Evolutionary conservation across 2,888 invertebrate species (phyloP).

Genomic region (Lycophotia porphyrea): DNA sequence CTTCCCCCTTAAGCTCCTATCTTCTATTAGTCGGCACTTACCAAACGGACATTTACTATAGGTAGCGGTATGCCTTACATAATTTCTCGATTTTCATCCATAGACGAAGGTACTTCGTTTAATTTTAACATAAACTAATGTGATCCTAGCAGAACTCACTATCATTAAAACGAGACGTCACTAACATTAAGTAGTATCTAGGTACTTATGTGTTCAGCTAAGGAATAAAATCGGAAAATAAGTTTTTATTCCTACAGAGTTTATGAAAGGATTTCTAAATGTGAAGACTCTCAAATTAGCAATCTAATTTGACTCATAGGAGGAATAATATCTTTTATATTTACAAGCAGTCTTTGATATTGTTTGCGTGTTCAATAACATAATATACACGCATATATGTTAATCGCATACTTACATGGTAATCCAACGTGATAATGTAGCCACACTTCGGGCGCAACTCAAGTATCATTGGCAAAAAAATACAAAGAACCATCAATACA

Average conservation of each 20-base stretch:
- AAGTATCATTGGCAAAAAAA: conserved; percentile 17
- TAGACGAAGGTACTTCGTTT: neutral
- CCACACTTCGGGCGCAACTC: neutral
- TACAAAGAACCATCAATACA: conserved; percentile 11
- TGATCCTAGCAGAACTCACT: neutral
- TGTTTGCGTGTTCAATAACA: conserved; percentile 5
- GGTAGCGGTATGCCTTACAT: conserved; percentile 21
- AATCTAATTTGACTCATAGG: neutral
- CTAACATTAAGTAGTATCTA: conserved; percentile 9
- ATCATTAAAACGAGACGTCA: conserved; percentile 19
- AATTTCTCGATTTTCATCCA: conserved; percentile 43
- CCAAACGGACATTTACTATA: conserved; percentile 12
- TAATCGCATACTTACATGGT: neutral
- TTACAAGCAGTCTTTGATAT: neutral
- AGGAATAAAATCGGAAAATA: conserved; percentile 24
- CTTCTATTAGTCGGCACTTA: neutral
- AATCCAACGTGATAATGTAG: neutral
- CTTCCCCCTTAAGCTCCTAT: too few relatives aligned
- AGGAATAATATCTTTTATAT: neutral
- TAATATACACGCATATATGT: neutral
- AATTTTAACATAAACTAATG: conserved; percentile 19
- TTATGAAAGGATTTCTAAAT: conserved; percentile 1
- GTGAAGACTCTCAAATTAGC: neutral
- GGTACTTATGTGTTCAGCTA: neutral
- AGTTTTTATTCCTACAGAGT: conserved; percentile 8